phyloP scores from a whole-genome alignment of 1,140 invertebrate species.

The Eurosta solidaginis region DNA sequence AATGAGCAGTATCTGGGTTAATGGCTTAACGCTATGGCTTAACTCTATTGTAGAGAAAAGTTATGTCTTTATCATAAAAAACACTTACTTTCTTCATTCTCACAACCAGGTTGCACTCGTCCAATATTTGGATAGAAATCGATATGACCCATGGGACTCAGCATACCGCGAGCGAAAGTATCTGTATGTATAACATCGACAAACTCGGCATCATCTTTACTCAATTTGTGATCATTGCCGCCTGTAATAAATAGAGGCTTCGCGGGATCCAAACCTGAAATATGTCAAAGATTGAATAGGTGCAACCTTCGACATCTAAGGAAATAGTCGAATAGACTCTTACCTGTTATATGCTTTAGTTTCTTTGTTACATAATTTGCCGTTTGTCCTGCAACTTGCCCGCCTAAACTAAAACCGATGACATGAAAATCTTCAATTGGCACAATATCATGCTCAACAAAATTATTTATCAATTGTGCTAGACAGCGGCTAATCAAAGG shows the following conservation, averaged over 20 bases:
- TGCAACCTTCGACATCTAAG: background rate
- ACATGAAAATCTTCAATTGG: constrained; percentile 72
- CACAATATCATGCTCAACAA: constrained; percentile 65
- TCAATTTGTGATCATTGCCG: constrained; percentile 61
- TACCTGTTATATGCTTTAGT: constrained; percentile 64
- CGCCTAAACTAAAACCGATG: constrained; percentile 90
- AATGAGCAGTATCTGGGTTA: too few species aligned
- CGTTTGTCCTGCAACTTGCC: constrained; percentile 81
- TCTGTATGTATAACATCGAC: constrained; percentile 70
- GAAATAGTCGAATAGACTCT: too few species aligned
- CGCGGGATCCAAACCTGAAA: constrained; percentile 66
- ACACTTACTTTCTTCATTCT: constrained; percentile 61
- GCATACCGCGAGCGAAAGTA: constrained; percentile 62
- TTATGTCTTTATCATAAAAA: too few species aligned
- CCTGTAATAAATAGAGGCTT: constrained; percentile 64
- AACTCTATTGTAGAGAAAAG: constrained; percentile 38
- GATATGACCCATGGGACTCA: constrained; percentile 62
- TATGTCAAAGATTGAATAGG: background rate
- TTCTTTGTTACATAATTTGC: constrained; percentile 66
- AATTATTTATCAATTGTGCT: constrained; percentile 68
- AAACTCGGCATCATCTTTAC: constrained; percentile 65
- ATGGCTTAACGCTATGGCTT: too few species aligned
- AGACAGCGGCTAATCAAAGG: constrained; percentile 64
- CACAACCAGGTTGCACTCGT: constrained; percentile 67
- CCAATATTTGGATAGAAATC: constrained; percentile 73